Conservation (phyloP, 2,113 vertebrate genomes). For the Ageneiosus marmoratus region DNA sequence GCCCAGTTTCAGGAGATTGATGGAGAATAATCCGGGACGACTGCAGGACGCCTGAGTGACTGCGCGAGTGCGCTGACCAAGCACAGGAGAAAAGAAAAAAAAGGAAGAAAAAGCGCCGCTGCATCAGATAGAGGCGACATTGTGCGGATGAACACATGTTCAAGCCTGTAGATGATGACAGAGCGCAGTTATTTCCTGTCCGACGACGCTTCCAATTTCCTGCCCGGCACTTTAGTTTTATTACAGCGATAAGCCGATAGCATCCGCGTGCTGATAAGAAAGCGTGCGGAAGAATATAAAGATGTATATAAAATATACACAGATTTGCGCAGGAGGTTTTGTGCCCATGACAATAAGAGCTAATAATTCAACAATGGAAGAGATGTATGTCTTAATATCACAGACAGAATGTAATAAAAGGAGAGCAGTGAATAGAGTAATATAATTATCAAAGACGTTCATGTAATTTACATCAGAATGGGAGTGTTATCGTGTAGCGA, state of each 20-base stretch:
- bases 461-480: conserved; percentile 24
- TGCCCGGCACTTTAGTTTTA: conserved; percentile 85
- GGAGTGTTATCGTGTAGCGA: background rate
- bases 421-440: background rate
- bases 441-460: conserved; percentile 29
- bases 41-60: background rate
- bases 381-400: conserved; percentile 15
- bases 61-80: conserved; percentile 36
- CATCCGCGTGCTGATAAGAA: conserved; percentile 66
- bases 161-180: conserved; percentile 93
- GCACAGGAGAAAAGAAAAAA: background rate
- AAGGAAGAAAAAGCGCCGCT: background rate
- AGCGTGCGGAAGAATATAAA: conserved; percentile 19
- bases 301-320: conserved; percentile 1
- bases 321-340: conserved; percentile 23
- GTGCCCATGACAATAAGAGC: conserved; percentile 42
- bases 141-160: conserved; percentile 87
- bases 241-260: conserved; percentile 77
- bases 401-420: conserved; percentile 19
- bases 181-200: conserved; percentile 98
- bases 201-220: conserved; percentile 99
- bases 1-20: conserved; percentile 13
- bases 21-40: background rate
- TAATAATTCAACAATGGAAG: conserved; percentile 23
- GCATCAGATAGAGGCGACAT: conserved; percentile 84